Base-by-base conservation (phyloP, 2,797 vertebrate species). In the Dendrocincla tyrannina region DNA sequence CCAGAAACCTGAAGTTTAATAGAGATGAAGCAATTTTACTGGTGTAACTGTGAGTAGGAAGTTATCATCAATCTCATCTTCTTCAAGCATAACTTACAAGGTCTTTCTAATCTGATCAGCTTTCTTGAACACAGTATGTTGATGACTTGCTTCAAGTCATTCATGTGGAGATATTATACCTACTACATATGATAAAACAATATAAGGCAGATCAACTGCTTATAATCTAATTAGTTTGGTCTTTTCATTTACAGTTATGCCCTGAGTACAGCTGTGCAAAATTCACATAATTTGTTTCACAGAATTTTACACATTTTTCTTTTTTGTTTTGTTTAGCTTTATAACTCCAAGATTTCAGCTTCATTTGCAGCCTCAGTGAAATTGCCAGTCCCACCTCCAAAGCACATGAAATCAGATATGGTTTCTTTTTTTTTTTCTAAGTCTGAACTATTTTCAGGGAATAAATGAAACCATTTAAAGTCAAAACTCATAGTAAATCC, bases 221-320 rank as follows among this genome's bases (percentile, higher is more conserved):
- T 97, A 97, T 97, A 96, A 96, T 97, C 97, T 98, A 97, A 98
- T 98, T 98, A 98, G 95, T 97, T 97, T 96, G 95, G 95, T 97
- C 95, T 97, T 97, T 97, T 98, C 97, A 98, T 97, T 98, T 97
- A 96, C 97, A 97, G 97, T 98, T 97, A 97, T 97, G 94, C 95
- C 97, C 95, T 73, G 91, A 97, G 95, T 96, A 88, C 82, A 94
- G 82, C 95, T 96, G 93, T 96, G 91, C 87, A 93, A 94, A 91
- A 93, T 88, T 95, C 95, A 69, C 85, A 63, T 93, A 68, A 93
- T 93, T 94, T 89, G 58, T 93, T 95, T 94, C 82, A 79, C 66
- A 81, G 92, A 91, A 96, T 94, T 96, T 93, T 94, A 81, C 47
- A 78, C 76, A 42, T 91, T 92, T 96, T 92, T 25, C 53, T 77